Percentiles rank a stretch among this genome's conserved stretches.
phyloP scores from a whole-genome alignment of 2,888 invertebrate genomes.

The Anodontia alba region DNA sequence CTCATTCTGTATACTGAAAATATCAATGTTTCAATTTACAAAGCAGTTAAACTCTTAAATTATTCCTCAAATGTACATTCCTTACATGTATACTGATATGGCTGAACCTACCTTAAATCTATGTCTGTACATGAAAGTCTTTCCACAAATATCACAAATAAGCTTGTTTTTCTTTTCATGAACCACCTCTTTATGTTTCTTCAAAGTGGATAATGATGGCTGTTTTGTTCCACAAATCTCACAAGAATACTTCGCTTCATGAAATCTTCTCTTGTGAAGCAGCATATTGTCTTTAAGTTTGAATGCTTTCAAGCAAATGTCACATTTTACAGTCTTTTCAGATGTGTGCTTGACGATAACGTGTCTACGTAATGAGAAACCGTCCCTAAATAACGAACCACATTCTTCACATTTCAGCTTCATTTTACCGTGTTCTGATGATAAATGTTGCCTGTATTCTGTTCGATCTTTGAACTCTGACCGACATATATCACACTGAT shows the following conservation, averaged over 20 bases:
- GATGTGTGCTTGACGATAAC: background rate
- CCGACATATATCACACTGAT: background rate
- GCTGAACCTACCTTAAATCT: slow-evolving; percentile 2
- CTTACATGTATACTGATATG: too few species aligned
- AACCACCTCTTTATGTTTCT: background rate
- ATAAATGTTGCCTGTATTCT: background rate
- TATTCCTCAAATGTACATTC: too few species aligned
- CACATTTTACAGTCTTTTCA: background rate
- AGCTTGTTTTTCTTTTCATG: background rate
- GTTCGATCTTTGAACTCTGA: background rate
- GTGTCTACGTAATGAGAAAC: background rate
- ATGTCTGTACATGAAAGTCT: background rate
- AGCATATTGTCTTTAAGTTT: background rate
- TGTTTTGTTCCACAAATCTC: background rate
- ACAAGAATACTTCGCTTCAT: background rate
- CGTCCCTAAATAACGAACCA: background rate
- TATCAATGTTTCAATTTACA: too few species aligned
- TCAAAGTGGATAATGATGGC: background rate
- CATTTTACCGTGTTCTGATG: background rate
- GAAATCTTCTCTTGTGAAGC: background rate
- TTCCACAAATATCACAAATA: background rate
- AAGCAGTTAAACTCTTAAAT: too few species aligned
- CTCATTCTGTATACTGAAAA: too few species aligned
- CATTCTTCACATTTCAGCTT: background rate
- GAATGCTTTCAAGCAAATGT: background rate